Evolutionary conservation across 2,113 vertebrate genomes (phyloP), one percentile per base, ranked within the genome.

Genomic region (Gallinago paraguaiae): DNA sequence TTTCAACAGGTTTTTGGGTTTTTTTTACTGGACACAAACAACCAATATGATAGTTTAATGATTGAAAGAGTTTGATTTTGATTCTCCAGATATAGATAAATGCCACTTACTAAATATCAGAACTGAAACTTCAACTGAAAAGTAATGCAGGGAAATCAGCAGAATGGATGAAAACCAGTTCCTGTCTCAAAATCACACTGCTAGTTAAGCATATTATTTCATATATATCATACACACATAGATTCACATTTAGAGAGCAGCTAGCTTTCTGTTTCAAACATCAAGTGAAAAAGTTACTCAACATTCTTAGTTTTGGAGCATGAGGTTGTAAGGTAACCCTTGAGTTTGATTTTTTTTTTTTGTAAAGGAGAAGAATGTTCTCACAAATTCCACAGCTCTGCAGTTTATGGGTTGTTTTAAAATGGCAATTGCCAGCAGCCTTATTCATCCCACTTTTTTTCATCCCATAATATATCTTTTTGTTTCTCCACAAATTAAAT

Each of bases 401-500:
- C 46, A 79, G 10, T 68, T 82, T 41, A 45, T 1, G 2, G 2
- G 3, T 65, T 70, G 11, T 71, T 86, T 72, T 53, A 35, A 74
- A 78, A 68, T 20, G 17, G 8, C 11, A 86, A 9, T 33, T 81
- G 43, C 18, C n/a, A 92, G 13, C 37, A 50, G 19, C 46, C 33
- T 86, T 95, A 79, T 85, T 84, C 51, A 94, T 50, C 35, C 22
- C 17, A 56, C 33, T 93, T 96, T 82, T 82, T 57, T 63, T 95
- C 28, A 53, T 22, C 13, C 17, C 53, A 17, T 53, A 65, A 50
- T 76, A 24, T 10, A 57, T 88, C 54, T 94, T 96, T 84, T 54
- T 96, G 43, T 94, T 96, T 93, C 51, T 83, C 23, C 45, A 92
- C 43, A 96, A 95, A 97, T 97, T 96, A 84, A 97, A 95, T 96